These are phyloP conservation scores for Champsocephalus esox DNA, from an alignment of 2,797 vertebrate species.

Conservation along the genomic window DNA sequence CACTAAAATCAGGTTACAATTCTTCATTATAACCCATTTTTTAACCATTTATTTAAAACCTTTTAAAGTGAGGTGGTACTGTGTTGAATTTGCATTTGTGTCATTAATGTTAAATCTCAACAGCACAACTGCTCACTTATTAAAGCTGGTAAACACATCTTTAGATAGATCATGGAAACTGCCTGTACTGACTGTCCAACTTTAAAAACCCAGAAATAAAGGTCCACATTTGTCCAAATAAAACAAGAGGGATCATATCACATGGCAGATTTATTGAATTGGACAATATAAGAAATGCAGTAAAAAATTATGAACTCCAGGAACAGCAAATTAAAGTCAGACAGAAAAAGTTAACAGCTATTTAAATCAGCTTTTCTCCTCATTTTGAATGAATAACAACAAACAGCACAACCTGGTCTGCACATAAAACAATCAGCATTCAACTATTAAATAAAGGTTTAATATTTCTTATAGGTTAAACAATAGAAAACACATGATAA, in stretches of 20 bases:
- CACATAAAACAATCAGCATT: background rate
- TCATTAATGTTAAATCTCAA: slow-evolving; percentile 1
- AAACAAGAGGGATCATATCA: slow-evolving; percentile 22
- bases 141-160: background rate
- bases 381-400: background rate
- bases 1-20: background rate
- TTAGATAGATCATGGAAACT: background rate
- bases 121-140: background rate
- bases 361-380: too few species aligned
- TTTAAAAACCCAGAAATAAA: background rate
- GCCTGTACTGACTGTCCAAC: background rate
- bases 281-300: slow-evolving; percentile 20
- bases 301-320: slow-evolving; percentile 21
- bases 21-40: background rate
- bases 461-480: background rate
- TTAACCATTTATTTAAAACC: background rate
- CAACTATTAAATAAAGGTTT: background rate
- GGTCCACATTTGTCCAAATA: background rate
- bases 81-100: background rate
- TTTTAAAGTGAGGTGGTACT: background rate
- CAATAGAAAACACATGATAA: background rate
- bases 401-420: background rate
- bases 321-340: background rate
- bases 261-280: slow-evolving; percentile 52
- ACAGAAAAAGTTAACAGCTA: background rate